phyloP scores from a whole-genome alignment of 2,797 vertebrate species.

The Phalloptychus januarius region DNA sequence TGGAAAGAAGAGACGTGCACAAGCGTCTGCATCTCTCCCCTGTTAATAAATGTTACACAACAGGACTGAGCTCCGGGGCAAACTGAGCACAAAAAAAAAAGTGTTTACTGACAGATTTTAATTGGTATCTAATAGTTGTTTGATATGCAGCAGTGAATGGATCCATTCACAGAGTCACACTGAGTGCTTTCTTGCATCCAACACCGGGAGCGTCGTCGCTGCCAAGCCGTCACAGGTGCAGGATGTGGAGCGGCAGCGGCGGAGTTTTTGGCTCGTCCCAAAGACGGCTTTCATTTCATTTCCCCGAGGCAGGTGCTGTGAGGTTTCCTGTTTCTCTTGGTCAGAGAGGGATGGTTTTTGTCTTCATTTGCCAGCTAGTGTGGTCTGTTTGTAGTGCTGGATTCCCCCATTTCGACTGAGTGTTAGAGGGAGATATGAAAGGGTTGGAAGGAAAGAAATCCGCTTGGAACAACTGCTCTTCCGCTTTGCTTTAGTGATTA shows the following conservation, averaged over 20 bases:
- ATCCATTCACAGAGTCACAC: constrained; percentile 51
- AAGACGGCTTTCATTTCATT: constrained; percentile 72
- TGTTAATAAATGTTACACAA: neutral
- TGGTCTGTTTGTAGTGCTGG: constrained; percentile 46
- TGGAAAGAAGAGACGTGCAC: constrained; percentile 16
- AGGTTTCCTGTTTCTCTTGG: constrained; percentile 67
- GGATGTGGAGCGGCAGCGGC: constrained; percentile 62
- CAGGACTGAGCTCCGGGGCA: neutral
- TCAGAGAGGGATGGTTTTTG: constrained; percentile 62
- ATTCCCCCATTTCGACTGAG: constrained; percentile 42
- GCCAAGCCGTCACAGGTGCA: constrained; percentile 75
- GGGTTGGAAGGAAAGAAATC: constrained; percentile 26
- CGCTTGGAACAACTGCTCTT: constrained; percentile 52
- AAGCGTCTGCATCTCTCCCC: constrained; percentile 2
- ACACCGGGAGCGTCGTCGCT: constrained; percentile 38
- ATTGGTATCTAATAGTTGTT: constrained; percentile 25
- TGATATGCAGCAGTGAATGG: constrained; percentile 49
- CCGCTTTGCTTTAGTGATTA: constrained; percentile 48
- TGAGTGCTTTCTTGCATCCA: constrained; percentile 54
- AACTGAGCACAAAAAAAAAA: constrained; percentile 8
- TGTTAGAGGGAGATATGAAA: constrained; percentile 44
- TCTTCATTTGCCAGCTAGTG: constrained; percentile 39
- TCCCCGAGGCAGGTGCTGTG: constrained; percentile 73
- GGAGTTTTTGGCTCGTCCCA: constrained; percentile 64
- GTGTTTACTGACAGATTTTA: constrained; percentile 22